Evolutionary conservation across 2,113 vertebrate genomes (phyloP).

Genomic region (Anhinga anhinga): DNA sequence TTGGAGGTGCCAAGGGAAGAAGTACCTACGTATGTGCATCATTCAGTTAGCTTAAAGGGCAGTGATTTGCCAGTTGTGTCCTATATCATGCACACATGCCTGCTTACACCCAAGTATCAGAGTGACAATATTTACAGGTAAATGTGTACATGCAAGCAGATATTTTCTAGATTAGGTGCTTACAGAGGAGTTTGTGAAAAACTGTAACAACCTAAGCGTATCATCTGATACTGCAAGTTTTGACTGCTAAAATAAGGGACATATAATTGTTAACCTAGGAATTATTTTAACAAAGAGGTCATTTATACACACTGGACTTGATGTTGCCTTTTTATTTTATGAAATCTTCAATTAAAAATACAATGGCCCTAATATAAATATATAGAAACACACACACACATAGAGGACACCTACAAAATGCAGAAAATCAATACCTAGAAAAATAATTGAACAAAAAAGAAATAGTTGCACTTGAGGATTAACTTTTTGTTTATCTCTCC

Average conservation of each 20-base stretch:
- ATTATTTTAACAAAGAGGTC: neutral
- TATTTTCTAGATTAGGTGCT: neutral
- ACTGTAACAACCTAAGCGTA: neutral
- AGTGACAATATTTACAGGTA: neutral
- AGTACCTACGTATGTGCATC: no score
- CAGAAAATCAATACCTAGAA: constrained; percentile 44
- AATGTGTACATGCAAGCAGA: no score
- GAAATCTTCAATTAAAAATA: neutral
- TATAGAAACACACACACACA: neutral
- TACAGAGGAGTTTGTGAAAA: neutral
- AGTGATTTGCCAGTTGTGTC: neutral
- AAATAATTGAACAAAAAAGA: constrained; percentile 32
- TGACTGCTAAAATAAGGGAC: neutral
- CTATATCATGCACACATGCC: no score
- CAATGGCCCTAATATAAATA: neutral
- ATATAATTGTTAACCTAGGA: neutral
- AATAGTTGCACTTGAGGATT: constrained; percentile 47
- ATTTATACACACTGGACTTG: neutral
- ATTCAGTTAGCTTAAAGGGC: neutral
- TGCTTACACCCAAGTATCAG: neutral
- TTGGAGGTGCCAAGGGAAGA: neutral
- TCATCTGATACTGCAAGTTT: neutral
- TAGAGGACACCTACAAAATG: neutral
- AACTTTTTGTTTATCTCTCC: constrained; percentile 50
- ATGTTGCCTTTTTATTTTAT: neutral